Conservation (phyloP, 2,797 vertebrate genomes). For the Rhinoraja longicauda region DNA sequence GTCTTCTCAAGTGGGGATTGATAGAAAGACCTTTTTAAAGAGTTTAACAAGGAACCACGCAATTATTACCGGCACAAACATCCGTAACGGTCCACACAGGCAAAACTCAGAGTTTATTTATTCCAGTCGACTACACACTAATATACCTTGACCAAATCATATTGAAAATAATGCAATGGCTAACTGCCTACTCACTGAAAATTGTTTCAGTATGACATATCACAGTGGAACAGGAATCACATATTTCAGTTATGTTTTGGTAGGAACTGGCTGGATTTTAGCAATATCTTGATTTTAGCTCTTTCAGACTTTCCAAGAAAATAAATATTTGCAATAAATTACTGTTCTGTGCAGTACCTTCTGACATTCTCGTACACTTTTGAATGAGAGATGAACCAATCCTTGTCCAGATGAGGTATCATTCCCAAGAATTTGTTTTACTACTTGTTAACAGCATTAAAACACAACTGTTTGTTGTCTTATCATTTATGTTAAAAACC, state of each 20-base stretch:
- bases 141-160: not conserved
- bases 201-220: not conserved
- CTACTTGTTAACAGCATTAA: too few species aligned
- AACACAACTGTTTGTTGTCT: too few species aligned
- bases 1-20: not conserved
- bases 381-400: not conserved
- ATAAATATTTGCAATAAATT: not conserved
- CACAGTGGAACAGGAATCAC: not conserved
- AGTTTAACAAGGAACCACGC: not conserved
- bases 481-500: too few species aligned
- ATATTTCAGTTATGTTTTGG: not conserved
- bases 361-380: not conserved
- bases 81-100: not conserved
- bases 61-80: not conserved
- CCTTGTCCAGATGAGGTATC: not conserved
- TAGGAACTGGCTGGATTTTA: not conserved
- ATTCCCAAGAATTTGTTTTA: too few species aligned
- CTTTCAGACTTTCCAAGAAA: not conserved
- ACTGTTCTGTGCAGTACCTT: not conserved
- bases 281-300: not conserved
- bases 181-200: not conserved
- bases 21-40: not conserved
- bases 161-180: not conserved
- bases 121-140: not conserved
- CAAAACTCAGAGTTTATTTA: not conserved